Base-by-base conservation (phyloP, 2,888 invertebrate species). In the Scaptomyza caliginosa region DNA sequence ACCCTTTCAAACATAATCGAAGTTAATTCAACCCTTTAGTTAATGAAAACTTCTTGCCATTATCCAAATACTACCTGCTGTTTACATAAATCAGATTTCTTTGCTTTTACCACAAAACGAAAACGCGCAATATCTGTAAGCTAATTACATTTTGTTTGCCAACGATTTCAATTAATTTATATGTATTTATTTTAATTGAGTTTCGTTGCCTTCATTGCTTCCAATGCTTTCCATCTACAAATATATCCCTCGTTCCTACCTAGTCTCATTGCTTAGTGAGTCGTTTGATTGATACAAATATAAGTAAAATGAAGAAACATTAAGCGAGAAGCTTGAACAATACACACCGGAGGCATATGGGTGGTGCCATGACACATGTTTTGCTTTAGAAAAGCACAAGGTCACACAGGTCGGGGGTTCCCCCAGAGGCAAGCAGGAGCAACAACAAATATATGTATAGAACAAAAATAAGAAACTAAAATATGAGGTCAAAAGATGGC, bases 141-240 rank as follows among this genome's bases (percentile, higher is more conserved):
- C 72, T 73, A 73, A 73, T 73, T 73, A 71, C 71, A 49, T 71
- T 75, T 62, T 67, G 58, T 56, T 30, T 57, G 56, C 57, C 57
- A 26, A 21, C 21, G 63, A 67, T 74, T 80, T 82, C 83, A 85
- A 85, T 85, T 78, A 85, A 78, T 66, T 73, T 82, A 62, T 67
- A 77, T 74, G 51, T 36, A 60, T 62, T 80, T 78, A 73, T 64
- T 80, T 85, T 76, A 75, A 82, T 85, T 85, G 84, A 83, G 63
- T 80, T 80, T 65, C 60, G 58, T 69, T 74, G 45, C 59, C 28
- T 38, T 46, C n/a, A 42, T 11, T 43, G 40, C 40, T 42, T 24
- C 17, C 17, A 45, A 28, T 28, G 28, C 7, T n/a, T n/a, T n/a
- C n/a, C n/a, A n/a, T n/a, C n/a, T n/a, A n/a, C n/a, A n/a, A n/a